Evolutionary conservation across 1,140 invertebrate species (phyloP).

Genomic region (Drosophila lacteicornis): DNA sequence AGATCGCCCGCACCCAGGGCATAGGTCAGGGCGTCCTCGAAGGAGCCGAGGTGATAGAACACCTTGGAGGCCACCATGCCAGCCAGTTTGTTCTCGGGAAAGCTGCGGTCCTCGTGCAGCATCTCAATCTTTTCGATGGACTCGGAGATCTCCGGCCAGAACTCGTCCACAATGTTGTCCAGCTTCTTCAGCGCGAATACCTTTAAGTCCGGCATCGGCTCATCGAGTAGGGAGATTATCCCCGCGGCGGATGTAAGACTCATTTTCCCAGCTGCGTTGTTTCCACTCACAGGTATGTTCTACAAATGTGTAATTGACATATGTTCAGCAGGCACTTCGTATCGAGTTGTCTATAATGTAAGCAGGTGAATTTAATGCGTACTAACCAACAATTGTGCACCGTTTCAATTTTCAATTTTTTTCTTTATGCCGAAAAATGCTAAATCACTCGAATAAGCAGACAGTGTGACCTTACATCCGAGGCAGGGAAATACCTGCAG

Average conservation of each 20-base stretch:
- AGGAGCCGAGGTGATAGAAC: constrained; percentile 98
- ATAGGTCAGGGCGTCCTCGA: constrained; percentile 97
- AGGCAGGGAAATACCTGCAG: background rate
- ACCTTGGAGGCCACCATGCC: constrained; percentile 99
- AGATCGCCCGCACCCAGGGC: constrained; percentile 96
- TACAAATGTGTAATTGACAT: constrained; percentile 52
- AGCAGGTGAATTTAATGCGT: constrained; percentile 20
- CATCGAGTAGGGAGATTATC: constrained; percentile 97
- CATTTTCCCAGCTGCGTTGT: constrained; percentile 69
- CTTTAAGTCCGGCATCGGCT: constrained; percentile 96
- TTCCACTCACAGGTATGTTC: constrained; percentile 56
- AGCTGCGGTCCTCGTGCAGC: constrained; percentile 95
- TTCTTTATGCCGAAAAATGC: constrained; percentile 78
- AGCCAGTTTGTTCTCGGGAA: constrained; percentile 95
- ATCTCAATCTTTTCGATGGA: constrained; percentile 99
- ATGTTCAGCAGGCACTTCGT: constrained; percentile 40
- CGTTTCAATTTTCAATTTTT: constrained; percentile 63
- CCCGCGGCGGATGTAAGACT: constrained; percentile 90
- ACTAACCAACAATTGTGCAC: constrained; percentile 70
- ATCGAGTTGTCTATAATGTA: background rate
- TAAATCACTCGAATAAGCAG: constrained; percentile 66
- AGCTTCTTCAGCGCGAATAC: constrained; percentile 96
- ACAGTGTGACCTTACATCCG: constrained; percentile 22
- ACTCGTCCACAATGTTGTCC: constrained; percentile 97
- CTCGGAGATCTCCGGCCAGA: constrained; percentile 99